These are phyloP conservation scores for Drosophila prosaltans DNA, from an alignment of 1,140 invertebrate genomes.

Conservation along the genomic window DNA sequence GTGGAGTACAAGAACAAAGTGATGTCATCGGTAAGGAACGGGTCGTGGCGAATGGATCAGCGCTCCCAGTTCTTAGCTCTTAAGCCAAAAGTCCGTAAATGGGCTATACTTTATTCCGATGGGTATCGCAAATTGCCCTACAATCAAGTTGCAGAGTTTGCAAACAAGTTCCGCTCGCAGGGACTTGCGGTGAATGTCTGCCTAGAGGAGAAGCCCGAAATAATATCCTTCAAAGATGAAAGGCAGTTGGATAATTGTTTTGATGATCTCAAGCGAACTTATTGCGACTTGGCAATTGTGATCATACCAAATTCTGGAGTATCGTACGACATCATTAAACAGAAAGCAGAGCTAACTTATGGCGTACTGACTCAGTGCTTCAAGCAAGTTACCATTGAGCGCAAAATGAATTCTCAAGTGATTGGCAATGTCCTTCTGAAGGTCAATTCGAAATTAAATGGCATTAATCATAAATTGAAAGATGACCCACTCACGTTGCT, in stretches of 20 bases:
- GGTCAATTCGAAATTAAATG: slow-evolving; percentile 92
- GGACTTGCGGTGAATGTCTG: slow-evolving; percentile 31
- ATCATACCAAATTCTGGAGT: slow-evolving; percentile 84
- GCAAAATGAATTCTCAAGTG: slow-evolving; percentile 77
- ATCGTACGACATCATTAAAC: slow-evolving; percentile 87
- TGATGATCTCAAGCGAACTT: slow-evolving; percentile 40
- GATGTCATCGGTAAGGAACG: slow-evolving; percentile 28
- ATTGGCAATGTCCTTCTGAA: slow-evolving; percentile 91
- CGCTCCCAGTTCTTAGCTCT: slow-evolving; percentile 36
- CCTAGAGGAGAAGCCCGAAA: slow-evolving; percentile 32
- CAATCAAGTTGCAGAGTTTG: slow-evolving; percentile 32
- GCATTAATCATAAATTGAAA: slow-evolving; percentile 89
- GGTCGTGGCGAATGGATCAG: slow-evolving; percentile 63
- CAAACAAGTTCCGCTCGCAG: slow-evolving; percentile 4
- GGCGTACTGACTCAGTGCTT: slow-evolving; percentile 94
- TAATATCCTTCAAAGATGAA: slow-evolving; percentile 43
- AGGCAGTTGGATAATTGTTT: slow-evolving; percentile 43
- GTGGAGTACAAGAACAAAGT: slow-evolving; percentile 83
- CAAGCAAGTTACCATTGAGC: slow-evolving; percentile 85
- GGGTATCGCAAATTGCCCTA: slow-evolving; percentile 17
- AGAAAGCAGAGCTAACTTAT: slow-evolving; percentile 88
- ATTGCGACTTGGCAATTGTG: slow-evolving; percentile 80
- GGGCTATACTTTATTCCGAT: slow-evolving; percentile 56
- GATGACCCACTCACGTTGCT: slow-evolving; percentile 35
- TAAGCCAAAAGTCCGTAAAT: slow-evolving; percentile 55